Conservation (phyloP, 1,140 invertebrate genomes). For the Eueides isabella region DNA sequence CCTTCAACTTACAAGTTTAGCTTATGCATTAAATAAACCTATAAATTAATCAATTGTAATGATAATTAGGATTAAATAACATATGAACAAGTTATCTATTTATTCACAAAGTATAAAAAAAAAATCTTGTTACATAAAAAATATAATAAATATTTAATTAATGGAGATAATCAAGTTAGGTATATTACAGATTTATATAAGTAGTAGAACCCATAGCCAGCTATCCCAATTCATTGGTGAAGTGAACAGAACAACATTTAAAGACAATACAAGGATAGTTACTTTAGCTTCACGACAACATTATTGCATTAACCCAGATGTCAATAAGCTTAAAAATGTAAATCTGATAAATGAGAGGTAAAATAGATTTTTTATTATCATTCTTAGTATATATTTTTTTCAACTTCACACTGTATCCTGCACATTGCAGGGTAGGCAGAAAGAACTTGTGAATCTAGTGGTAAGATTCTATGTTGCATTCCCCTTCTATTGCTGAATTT, state of each 20-base stretch:
- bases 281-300: conserved; percentile 96
- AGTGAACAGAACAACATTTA: conserved; percentile 92
- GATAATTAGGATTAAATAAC: too few species aligned
- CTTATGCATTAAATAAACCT: too few species aligned
- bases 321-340: conserved; percentile 89
- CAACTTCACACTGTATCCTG: too few species aligned
- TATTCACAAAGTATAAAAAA: too few species aligned
- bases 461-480: too few species aligned
- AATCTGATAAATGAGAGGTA: conserved; percentile 95
- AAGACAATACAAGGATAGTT: conserved; percentile 87
- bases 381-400: neutral
- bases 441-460: too few species aligned
- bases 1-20: too few species aligned
- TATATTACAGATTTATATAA: conserved; percentile 92
- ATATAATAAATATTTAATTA: neutral
- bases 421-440: too few species aligned
- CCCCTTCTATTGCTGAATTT: too few species aligned
- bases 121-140: neutral
- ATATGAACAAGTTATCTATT: too few species aligned
- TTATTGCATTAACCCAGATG: conserved; percentile 94
- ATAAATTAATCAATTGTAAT: too few species aligned
- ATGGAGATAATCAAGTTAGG: neutral
- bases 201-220: conserved; percentile 98
- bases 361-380: conserved; percentile 26
- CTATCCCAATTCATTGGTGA: conserved; percentile 96